These are phyloP conservation scores for Andrena hattorfiana DNA, from an alignment of 2,888 invertebrate species.

Conservation along the genomic window DNA sequence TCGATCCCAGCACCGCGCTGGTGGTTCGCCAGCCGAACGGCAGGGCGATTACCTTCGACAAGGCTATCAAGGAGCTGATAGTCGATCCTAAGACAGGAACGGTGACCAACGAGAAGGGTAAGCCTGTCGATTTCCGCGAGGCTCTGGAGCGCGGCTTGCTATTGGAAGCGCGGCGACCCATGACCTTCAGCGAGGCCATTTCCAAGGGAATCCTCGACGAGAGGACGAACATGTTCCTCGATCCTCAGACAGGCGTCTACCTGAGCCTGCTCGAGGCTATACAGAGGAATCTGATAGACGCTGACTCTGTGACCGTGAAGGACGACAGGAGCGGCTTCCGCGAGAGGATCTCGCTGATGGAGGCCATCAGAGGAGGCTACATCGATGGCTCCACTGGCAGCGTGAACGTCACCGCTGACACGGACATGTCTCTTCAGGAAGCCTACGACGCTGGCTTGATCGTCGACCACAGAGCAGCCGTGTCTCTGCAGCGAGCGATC, in stretches of 20 bases:
- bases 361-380: slow-evolving; percentile 91
- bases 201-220: slow-evolving; percentile 93
- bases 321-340: slow-evolving; percentile 88
- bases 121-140: slow-evolving; percentile 91
- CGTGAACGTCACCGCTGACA: slow-evolving; percentile 89
- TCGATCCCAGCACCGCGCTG: slow-evolving; percentile 94
- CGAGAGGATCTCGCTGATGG: slow-evolving; percentile 91
- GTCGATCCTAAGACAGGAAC: slow-evolving; percentile 92
- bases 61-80: slow-evolving; percentile 92
- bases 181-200: slow-evolving; percentile 93
- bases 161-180: slow-evolving; percentile 92
- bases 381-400: slow-evolving; percentile 90
- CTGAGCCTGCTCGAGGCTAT: slow-evolving; percentile 94
- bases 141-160: slow-evolving; percentile 94
- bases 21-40: slow-evolving; percentile 89
- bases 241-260: slow-evolving; percentile 92
- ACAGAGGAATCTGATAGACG: slow-evolving; percentile 92
- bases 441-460: slow-evolving; percentile 93
- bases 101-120: slow-evolving; percentile 87
- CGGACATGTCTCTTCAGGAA: slow-evolving; percentile 90
- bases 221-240: slow-evolving; percentile 92
- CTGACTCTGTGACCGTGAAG: slow-evolving; percentile 93
- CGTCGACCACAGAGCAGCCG: slow-evolving; percentile 92
- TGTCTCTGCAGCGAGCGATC: slow-evolving; percentile 93
- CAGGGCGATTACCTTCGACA: slow-evolving; percentile 92